phyloP scores from a whole-genome alignment of 2,888 invertebrate genomes.

The Eremobia ochroleuca region DNA sequence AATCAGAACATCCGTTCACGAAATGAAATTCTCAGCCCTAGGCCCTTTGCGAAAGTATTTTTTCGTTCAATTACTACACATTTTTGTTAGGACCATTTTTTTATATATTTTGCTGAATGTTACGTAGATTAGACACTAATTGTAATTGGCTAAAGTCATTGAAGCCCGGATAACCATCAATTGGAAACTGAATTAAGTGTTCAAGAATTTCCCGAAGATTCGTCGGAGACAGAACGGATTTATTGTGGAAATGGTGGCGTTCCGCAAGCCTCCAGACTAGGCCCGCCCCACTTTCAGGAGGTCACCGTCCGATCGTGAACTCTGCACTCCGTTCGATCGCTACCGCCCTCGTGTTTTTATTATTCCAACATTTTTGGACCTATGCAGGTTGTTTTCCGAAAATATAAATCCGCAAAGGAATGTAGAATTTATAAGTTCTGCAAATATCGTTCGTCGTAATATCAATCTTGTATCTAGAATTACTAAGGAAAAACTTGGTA shows the following conservation, averaged over 20 bases:
- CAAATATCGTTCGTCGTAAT: constrained; percentile 1
- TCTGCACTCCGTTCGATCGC: constrained; percentile 80
- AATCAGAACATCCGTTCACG: constrained; percentile 39
- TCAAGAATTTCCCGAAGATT: constrained; percentile 59
- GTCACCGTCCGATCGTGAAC: constrained; percentile 89
- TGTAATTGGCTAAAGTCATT: constrained; percentile 2
- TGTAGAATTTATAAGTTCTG: neutral
- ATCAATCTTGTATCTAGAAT: constrained; percentile 7
- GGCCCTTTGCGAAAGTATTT: constrained; percentile 8
- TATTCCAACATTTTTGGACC: constrained; percentile 53
- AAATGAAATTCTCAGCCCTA: constrained; percentile 34
- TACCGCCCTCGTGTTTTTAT: constrained; percentile 70
- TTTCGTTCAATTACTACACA: constrained; percentile 23
- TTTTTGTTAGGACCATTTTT: neutral
- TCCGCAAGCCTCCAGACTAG: constrained; percentile 79
- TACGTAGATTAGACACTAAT: neutral
- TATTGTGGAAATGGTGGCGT: constrained; percentile 71
- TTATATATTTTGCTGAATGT: neutral
- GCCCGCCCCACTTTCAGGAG: constrained; percentile 86
- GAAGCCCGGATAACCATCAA: constrained; percentile 15
- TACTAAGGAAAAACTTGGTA: neutral
- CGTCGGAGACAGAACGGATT: constrained; percentile 68
- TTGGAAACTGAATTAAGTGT: constrained; percentile 45
- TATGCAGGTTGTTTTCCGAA: constrained; percentile 18
- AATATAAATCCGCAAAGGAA: neutral